Conservation (phyloP, 2,113 vertebrate genomes). For the Arvicanthis niloticus region DNA sequence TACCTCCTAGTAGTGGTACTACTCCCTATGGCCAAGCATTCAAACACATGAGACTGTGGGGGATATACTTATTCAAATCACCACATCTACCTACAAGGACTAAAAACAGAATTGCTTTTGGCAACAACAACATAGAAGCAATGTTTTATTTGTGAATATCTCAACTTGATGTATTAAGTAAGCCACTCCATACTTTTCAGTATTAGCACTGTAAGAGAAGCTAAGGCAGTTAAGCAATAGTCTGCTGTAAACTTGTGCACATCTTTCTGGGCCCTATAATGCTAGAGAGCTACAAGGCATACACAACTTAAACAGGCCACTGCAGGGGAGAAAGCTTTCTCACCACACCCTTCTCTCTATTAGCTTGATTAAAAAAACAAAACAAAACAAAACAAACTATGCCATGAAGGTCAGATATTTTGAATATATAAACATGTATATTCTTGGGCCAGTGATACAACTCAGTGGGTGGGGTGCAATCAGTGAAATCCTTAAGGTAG, state of each 20-base stretch:
- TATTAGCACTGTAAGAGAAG: background rate
- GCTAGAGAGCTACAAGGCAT: background rate
- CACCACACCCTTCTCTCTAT: background rate
- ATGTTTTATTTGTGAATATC: background rate
- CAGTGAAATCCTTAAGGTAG: background rate
- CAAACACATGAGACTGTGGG: background rate
- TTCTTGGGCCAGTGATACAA: background rate
- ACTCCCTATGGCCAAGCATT: background rate
- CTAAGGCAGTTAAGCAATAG: background rate
- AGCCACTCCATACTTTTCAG: background rate
- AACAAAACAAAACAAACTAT: background rate
- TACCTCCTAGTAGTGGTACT: background rate
- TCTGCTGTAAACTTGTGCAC: background rate
- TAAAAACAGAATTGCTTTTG: background rate
- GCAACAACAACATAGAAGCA: background rate
- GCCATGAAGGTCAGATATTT: background rate
- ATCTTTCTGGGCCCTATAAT: background rate
- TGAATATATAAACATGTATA: background rate
- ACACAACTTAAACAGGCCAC: background rate
- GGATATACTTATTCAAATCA: background rate
- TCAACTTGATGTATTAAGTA: background rate
- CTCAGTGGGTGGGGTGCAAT: background rate
- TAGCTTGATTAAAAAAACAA: background rate
- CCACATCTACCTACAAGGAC: background rate
- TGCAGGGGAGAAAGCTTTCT: background rate